Evolutionary conservation across 2,113 vertebrate species (phyloP), one percentile per base, ranked within the genome.

Genomic region (Argyrosomus japonicus): DNA sequence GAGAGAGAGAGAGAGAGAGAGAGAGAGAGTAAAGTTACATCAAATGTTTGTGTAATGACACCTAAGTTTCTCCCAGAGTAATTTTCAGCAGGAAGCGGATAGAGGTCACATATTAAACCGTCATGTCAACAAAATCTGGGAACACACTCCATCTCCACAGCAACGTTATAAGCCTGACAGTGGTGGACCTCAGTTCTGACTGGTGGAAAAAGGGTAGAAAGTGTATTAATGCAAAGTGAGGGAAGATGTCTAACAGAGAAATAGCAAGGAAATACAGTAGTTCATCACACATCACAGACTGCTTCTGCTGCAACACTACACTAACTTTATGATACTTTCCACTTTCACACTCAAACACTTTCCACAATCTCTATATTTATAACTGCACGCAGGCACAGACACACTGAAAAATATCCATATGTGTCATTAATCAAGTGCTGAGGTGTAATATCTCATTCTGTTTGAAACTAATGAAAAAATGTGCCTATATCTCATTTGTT

Each of bases 301-400:
- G 65, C 56, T 0, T 73, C 82, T 69, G 61, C 60, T 57, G 75
- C 51, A 69, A 79, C 84, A 79, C 87, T 25, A 83, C 83, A 75
- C 85, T 87, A 78, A 86, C 83, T 86, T 86, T 81, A 75, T 84
- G 75, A 88, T 83, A 61, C 77, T 84, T 88, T 83, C 75, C 77
- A 87, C 77, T 91, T 90, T 89, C 83, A 89, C 85, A 77, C 87
- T 77, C 79, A 89, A 85, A 79, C 79, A 40, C 77, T 87, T 83
- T 56, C 58, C 64, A 57, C 29, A 23, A 32, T 73, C 56, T 76
- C 83, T 77, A 53, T 88, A 87, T 84, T 81, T 87, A 76, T 84
- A 76, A 50, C 61, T 50, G 40, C 3, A 40, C 83, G 47, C 70
- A 14, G 32, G 27, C 70, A 14, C 50, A 65, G 76, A 70, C 54